Base-by-base conservation (phyloP, 1,140 invertebrate genomes). In the Listronotus bonariensis region DNA sequence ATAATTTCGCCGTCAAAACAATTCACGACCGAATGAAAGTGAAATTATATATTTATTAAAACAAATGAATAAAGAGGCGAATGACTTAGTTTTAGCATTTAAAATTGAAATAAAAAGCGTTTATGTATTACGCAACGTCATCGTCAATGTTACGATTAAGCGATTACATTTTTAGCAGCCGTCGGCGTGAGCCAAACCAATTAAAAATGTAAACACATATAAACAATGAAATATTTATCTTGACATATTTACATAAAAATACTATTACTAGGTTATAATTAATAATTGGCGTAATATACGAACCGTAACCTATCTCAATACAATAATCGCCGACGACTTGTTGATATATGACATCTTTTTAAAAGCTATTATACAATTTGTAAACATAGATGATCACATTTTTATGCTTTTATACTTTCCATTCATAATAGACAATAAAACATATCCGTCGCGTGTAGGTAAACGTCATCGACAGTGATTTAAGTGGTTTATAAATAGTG, bases 191-290 rank as follows among this genome's bases (percentile, higher is more conserved):
- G 32, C 51, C 51, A 41, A 41, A 41, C 49, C 58, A 52, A 61
- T 52, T 61, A 61, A 61, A 52, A 46, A 52, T 36, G 58, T 61
- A 61, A 52, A 61, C 46, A 61, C 32, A 61, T 17, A 51, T 46
- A 61, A 52, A 61, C 58, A 61, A 61, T 61, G 58, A 53, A 61
- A 51, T 61, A 52, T 61, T 61, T 61, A 61, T 61, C 58, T 61
- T 36, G 58, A 20, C 58, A 46, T 45, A 62, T 62, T 62, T 62
- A 62, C 60, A 62, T 62, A 62, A 62, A 62, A 62, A 62, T 54
- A 20, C 49, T 54, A 62, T 55, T 62, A 55, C 60, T 55, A 55
- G 60, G 49, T 48, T 41, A 48, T 54, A 54, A 62, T 53, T 62
- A 62, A 62, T 55, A 62, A 62, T 62, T 36, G 45, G 31, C 43